A percentile compares a stretch with the other conserved stretches of the same genome.
Evolutionary conservation across 2,113 vertebrate species (phyloP).

Genomic region (Crocuta crocuta): DNA sequence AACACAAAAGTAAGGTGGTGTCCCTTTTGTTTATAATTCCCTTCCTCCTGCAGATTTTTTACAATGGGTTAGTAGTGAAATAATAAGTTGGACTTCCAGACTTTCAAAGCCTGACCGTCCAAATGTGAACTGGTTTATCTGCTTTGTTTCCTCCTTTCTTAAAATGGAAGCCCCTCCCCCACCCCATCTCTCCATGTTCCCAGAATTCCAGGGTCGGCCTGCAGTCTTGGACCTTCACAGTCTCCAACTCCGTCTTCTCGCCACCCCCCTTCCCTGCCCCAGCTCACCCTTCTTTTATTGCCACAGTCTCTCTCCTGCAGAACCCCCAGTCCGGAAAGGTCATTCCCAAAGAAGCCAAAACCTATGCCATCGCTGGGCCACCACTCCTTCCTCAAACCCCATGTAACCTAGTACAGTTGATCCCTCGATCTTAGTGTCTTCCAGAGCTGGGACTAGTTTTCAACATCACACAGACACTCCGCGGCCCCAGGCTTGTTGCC

Average conservation of each 20-base stretch:
- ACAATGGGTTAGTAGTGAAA: background rate
- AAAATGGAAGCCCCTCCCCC: background rate
- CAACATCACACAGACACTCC: background rate
- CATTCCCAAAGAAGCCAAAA: background rate
- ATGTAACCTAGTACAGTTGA: background rate
- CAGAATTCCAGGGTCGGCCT: background rate
- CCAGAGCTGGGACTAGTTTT: background rate
- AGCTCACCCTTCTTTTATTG: background rate
- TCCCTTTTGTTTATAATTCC: background rate
- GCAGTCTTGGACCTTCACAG: background rate
- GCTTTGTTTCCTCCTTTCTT: slow-evolving; percentile 2
- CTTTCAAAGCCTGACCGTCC: background rate
- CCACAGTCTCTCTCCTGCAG: background rate
- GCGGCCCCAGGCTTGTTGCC: background rate
- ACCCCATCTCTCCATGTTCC: background rate
- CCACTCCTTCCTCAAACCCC: background rate
- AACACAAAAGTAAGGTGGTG: background rate
- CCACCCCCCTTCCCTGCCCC: background rate
- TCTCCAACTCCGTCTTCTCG: background rate
- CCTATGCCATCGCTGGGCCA: too few relatives aligned
- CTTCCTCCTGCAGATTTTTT: background rate
- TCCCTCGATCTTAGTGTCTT: background rate
- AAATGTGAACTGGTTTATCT: background rate
- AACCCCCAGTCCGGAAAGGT: background rate
- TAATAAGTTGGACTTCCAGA: background rate